Evolutionary conservation across 2,888 invertebrate species (phyloP).

Genomic region (Polylopha cassiicola): DNA sequence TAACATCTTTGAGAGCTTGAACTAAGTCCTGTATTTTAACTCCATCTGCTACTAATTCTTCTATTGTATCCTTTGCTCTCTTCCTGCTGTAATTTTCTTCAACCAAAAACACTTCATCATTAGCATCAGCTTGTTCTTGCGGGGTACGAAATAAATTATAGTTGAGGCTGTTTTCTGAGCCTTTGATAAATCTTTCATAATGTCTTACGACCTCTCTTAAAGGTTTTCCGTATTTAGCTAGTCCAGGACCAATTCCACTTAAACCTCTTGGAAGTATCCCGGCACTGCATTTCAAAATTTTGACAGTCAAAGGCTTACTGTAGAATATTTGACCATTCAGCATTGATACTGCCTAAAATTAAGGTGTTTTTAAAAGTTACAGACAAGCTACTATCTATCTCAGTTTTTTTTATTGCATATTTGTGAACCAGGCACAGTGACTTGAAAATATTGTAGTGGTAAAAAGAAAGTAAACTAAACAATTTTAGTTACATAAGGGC

Average conservation of each 20-base stretch:
- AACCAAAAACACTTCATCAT: not conserved
- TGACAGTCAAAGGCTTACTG: constrained; percentile 42
- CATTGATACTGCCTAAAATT: constrained; percentile 62
- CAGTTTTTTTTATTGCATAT: too few species aligned
- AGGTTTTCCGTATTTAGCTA: constrained; percentile 48
- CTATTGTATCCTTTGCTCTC: constrained; percentile 6
- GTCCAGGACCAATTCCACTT: constrained; percentile 42
- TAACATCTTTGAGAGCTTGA: constrained; percentile 1
- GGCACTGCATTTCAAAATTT: constrained; percentile 35
- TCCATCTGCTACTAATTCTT: constrained; percentile 5
- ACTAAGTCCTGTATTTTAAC: constrained; percentile 9
- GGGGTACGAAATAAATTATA: constrained; percentile 27
- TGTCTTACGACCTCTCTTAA: constrained; percentile 44
- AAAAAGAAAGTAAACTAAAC: not conserved
- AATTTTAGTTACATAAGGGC: not conserved
- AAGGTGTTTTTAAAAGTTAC: too few species aligned
- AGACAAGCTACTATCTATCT: too few species aligned
- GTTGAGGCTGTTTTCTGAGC: constrained; percentile 32
- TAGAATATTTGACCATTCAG: constrained; percentile 48
- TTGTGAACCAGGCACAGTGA: not conserved
- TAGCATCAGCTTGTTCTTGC: constrained; percentile 2
- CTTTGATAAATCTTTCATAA: constrained; percentile 41
- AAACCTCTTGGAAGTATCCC: constrained; percentile 53
- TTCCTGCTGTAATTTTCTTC: not conserved
- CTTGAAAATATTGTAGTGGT: constrained; percentile 8